Conservation (phyloP, 2,888 invertebrate genomes). For the Marronus borbonicus region DNA sequence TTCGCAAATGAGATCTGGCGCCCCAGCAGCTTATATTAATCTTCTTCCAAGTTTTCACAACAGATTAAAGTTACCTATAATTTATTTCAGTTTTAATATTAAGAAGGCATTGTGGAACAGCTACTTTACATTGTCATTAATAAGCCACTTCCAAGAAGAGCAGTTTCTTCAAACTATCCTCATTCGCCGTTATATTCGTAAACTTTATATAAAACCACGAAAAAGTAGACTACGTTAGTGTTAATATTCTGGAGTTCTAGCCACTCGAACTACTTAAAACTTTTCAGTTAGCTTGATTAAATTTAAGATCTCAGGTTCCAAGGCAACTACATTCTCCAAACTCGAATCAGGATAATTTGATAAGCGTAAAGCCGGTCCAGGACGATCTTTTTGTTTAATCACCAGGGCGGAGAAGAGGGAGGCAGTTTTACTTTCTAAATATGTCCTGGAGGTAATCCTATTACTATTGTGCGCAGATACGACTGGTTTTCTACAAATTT, state of each 20-base stretch:
- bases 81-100: too few species aligned
- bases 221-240: background rate
- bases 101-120: too few species aligned
- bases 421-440: background rate
- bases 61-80: too few species aligned
- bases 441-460: too few species aligned
- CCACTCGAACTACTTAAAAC: constrained; percentile 18
- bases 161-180: too few species aligned
- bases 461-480: too few species aligned
- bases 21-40: background rate
- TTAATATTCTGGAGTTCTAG: background rate
- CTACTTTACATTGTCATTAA: too few species aligned
- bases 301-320: constrained; percentile 26
- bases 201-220: background rate
- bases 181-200: background rate
- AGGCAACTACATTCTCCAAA: constrained; percentile 1
- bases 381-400: constrained; percentile 13
- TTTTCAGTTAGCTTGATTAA: constrained; percentile 34
- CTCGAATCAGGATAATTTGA: constrained; percentile 30
- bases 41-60: background rate
- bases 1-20: too few species aligned
- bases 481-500: too few species aligned
- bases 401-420: background rate
- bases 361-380: constrained; percentile 2
- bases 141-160: too few species aligned